Conservation (phyloP, 2,113 vertebrate genomes). For the Jacana jacana region DNA sequence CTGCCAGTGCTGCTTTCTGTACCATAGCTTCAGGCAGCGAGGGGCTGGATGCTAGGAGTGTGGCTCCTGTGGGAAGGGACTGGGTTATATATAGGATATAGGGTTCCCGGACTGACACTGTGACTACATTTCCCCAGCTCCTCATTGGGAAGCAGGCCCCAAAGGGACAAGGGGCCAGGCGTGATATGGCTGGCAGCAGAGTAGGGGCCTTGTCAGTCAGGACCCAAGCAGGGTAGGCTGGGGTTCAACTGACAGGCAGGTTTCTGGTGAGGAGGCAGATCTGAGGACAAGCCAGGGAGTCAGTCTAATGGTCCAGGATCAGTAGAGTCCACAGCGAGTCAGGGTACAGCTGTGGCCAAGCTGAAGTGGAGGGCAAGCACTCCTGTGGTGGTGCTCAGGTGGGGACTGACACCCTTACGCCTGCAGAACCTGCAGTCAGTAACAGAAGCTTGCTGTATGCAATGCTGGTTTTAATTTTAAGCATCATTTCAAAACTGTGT, state of each 20-base stretch:
- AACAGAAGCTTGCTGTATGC: not conserved
- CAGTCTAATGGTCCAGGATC: not conserved
- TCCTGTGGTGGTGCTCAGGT: not conserved
- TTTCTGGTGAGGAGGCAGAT: not conserved
- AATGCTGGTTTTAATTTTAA: not conserved
- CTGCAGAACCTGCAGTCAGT: not conserved
- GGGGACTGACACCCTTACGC: not conserved
- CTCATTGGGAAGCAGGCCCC: not conserved
- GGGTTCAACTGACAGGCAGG: not conserved
- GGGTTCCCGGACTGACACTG: not conserved
- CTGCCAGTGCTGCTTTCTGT: not conserved
- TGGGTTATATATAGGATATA: no score
- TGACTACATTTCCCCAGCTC: not conserved
- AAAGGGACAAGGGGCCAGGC: not conserved
- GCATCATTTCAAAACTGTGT: not conserved
- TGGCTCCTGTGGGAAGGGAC: not conserved
- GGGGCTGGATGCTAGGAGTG: not conserved
- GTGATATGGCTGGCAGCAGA: not conserved
- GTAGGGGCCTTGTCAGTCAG: not conserved
- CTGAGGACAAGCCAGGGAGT: not conserved
- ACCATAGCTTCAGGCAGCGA: not conserved
- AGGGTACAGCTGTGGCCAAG: not conserved
- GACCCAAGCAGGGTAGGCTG: accelerated
- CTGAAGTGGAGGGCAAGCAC: not conserved
- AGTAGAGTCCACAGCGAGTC: not conserved